These are phyloP conservation scores for Falcaria lacertinaria DNA, from an alignment of 2,888 invertebrate species.

Conservation along the genomic window DNA sequence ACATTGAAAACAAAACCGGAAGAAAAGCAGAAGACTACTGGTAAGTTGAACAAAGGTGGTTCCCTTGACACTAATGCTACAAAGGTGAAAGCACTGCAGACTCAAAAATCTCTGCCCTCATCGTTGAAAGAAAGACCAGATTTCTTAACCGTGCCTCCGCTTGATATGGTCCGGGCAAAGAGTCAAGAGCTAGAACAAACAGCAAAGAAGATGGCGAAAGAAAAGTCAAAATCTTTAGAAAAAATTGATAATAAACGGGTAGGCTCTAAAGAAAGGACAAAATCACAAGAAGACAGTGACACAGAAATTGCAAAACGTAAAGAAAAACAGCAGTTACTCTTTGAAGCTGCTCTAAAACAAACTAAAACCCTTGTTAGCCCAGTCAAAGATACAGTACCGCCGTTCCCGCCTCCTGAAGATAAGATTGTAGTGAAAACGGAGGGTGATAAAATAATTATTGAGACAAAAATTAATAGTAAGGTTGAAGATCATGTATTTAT, in stretches of 20 bases:
- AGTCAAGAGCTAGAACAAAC: conserved; percentile 81
- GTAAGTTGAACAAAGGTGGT: conserved; percentile 70
- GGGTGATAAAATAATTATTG: conserved; percentile 84
- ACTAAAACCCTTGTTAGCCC: conserved; percentile 87
- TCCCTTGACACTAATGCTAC: conserved; percentile 72
- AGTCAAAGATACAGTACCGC: conserved; percentile 84
- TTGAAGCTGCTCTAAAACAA: conserved; percentile 87
- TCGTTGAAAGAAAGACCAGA: conserved; percentile 74
- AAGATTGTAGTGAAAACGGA: conserved; percentile 86
- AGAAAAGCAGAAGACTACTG: conserved; percentile 58
- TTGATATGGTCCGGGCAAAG: conserved; percentile 80
- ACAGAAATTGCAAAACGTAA: conserved; percentile 85
- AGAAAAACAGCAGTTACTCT: conserved; percentile 86
- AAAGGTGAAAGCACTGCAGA: conserved; percentile 66
- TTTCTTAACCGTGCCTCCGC: conserved; percentile 73
- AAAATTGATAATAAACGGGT: conserved; percentile 80
- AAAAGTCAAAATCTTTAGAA: conserved; percentile 85
- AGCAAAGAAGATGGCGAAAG: conserved; percentile 77
- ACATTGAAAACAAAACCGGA: conserved; percentile 68
- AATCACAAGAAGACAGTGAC: conserved; percentile 86
- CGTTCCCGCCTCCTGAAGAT: conserved; percentile 86
- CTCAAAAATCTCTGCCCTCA: conserved; percentile 78
- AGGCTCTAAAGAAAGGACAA: conserved; percentile 82
- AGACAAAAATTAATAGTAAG: conserved; percentile 86
- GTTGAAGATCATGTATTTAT: conserved; percentile 88